These are phyloP conservation scores for Anthophora plumipes DNA, from an alignment of 2,888 invertebrate species.

Conservation along the genomic window DNA sequence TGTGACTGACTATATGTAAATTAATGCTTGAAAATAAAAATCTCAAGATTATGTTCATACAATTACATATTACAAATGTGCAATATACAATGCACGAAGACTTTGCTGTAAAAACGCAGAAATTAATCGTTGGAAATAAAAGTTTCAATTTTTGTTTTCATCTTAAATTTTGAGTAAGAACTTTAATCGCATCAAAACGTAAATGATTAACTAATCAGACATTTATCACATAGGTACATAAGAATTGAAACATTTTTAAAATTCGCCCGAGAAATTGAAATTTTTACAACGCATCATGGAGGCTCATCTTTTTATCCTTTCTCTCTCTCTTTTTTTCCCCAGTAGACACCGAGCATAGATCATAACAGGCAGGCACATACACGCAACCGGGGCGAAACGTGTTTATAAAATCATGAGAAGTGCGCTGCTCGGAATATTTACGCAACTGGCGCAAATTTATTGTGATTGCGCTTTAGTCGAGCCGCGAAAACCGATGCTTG, in stretches of 20 bases:
- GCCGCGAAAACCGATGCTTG: slow-evolving; percentile 44
- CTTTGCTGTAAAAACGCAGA: no score
- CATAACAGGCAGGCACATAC: slow-evolving; percentile 33
- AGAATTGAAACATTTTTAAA: no score
- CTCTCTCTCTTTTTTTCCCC: neutral
- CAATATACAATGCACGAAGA: no score
- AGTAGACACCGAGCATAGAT: slow-evolving; percentile 23
- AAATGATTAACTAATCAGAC: neutral
- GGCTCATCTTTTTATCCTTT: neutral
- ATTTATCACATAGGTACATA: no score
- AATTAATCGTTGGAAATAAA: neutral
- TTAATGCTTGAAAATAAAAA: no score
- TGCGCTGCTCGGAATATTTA: slow-evolving; percentile 72
- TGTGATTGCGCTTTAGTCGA: slow-evolving; percentile 74
- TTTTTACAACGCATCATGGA: slow-evolving; percentile 16
- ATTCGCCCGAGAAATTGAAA: slow-evolving; percentile 9
- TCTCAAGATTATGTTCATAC: no score
- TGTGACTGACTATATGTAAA: no score
- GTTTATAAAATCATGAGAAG: slow-evolving; percentile 74
- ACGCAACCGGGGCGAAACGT: slow-evolving; percentile 24
- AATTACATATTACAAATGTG: no score
- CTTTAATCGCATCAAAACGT: neutral
- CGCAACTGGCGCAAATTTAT: slow-evolving; percentile 75
- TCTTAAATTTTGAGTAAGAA: neutral
- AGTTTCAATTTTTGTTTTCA: no score